Evolutionary conservation across 2,888 invertebrate genomes (phyloP).

Genomic region (Lysandra bellargus): DNA sequence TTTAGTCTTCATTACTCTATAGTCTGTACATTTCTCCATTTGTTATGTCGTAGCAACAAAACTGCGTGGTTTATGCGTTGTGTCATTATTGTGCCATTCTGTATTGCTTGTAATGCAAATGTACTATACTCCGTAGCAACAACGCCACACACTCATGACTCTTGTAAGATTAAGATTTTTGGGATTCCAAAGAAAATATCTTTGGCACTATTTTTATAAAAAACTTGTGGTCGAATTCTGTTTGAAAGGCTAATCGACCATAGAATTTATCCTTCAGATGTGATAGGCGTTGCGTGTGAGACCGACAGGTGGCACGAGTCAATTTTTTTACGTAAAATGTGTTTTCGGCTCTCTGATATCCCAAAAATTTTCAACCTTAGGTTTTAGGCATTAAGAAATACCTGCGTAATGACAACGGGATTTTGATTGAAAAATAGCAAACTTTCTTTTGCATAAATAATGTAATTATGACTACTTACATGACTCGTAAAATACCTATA

Average conservation of each 20-base stretch:
- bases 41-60: too few species aligned
- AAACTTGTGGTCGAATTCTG: background rate
- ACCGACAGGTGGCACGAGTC: constrained; percentile 9
- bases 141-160: background rate
- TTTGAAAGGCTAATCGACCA: background rate
- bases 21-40: too few species aligned
- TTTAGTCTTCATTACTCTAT: too few species aligned
- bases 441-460: too few species aligned
- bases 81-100: too few species aligned
- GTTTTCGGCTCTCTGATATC: background rate
- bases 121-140: too few species aligned
- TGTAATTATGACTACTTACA: too few species aligned
- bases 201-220: background rate
- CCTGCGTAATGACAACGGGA: too few species aligned
- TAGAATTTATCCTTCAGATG: constrained; percentile 12
- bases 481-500: too few species aligned
- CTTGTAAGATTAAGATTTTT: background rate
- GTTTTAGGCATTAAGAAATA: background rate
- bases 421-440: too few species aligned
- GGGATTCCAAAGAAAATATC: background rate
- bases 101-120: too few species aligned
- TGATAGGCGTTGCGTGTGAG: constrained; percentile 15
- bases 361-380: background rate
- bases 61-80: too few species aligned
- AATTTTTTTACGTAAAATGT: background rate